Evolutionary conservation across 2,113 vertebrate genomes (phyloP).

Genomic region (Epinephelus cyanopodus): DNA sequence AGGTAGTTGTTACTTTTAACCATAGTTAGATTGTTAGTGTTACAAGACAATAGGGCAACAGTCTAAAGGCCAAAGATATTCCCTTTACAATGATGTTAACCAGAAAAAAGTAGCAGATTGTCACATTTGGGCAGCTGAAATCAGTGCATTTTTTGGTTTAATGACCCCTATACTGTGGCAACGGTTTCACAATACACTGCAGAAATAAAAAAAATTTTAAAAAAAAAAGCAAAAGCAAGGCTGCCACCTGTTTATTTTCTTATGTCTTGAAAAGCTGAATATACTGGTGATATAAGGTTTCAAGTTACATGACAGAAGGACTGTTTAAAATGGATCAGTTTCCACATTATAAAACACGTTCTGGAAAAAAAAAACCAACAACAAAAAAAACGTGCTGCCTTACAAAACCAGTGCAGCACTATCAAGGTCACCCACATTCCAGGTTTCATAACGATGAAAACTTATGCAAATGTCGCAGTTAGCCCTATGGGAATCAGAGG

Average conservation of each 20-base stretch:
- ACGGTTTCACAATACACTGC: slow-evolving; percentile 20
- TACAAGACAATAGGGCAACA: not conserved
- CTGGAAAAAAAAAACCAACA: slow-evolving; percentile 30
- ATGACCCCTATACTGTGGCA: not conserved
- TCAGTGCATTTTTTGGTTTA: not conserved
- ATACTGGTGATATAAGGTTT: not conserved
- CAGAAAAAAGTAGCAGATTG: not conserved
- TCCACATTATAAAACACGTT: slow-evolving; percentile 51
- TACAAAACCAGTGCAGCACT: slow-evolving; percentile 66
- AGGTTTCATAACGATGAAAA: slow-evolving; percentile 72
- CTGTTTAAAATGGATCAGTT: not conserved
- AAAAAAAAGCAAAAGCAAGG: not conserved
- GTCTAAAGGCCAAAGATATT: too few relatives aligned
- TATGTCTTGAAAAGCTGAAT: not conserved
- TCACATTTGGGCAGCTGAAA: not conserved
- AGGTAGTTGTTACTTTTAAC: not conserved
- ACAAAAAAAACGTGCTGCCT: not conserved
- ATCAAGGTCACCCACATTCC: slow-evolving; percentile 77
- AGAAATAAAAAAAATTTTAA: not conserved
- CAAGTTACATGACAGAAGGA: not conserved
- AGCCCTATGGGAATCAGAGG: not conserved
- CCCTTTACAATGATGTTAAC: not conserved
- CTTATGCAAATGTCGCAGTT: slow-evolving; percentile 63
- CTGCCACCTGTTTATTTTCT: not conserved
- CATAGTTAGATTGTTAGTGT: not conserved